Percentiles rank a stretch among this genome's conserved stretches.
phyloP scores from a whole-genome alignment of 2,797 vertebrate species.

The Acropternis orthonyx region DNA sequence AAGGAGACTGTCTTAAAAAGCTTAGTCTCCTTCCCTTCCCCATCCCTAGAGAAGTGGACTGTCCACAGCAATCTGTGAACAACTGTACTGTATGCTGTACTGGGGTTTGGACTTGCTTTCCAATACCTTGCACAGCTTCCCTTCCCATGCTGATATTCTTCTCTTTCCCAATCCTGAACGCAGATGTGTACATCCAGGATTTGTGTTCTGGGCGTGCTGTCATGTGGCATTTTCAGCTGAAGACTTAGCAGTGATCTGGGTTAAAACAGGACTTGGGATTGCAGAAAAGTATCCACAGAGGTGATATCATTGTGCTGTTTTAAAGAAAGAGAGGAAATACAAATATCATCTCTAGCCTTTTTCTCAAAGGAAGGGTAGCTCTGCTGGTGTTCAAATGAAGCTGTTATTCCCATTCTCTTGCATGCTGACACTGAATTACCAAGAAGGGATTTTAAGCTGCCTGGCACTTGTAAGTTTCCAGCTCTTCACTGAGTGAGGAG shows the following conservation, averaged over 20 bases:
- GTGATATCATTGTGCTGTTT: background rate
- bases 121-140: background rate
- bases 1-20: background rate
- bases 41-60: background rate
- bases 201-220: background rate
- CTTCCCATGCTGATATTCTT: background rate
- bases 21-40: background rate
- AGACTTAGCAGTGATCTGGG: background rate
- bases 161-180: background rate
- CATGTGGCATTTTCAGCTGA: background rate
- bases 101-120: background rate
- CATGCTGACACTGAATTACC: background rate
- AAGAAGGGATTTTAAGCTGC: background rate
- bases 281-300: background rate
- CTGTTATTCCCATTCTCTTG: background rate
- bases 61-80: background rate
- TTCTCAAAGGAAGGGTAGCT: background rate
- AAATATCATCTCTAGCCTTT: accelerated
- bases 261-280: background rate
- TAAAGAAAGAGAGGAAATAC: background rate
- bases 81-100: background rate
- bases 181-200: background rate
- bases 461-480: background rate
- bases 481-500: background rate
- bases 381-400: background rate